phyloP scores from a whole-genome alignment of 2,113 vertebrate genomes.

The Neolamprologus tretocephalus region DNA sequence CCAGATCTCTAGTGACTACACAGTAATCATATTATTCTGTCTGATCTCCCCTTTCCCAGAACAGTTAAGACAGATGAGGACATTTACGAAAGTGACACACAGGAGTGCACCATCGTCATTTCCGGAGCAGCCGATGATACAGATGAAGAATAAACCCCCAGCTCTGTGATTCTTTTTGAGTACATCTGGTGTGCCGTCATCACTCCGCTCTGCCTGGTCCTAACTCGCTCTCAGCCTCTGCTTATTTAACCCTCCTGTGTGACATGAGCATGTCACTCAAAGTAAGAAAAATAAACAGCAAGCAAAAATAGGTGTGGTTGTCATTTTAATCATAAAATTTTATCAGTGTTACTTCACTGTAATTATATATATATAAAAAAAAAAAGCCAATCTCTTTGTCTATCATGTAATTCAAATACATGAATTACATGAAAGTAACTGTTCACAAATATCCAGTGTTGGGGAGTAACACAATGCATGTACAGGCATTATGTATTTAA shows the following conservation, averaged over 20 bases:
- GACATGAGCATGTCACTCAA: neutral
- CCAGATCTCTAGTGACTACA: neutral
- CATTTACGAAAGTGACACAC: conserved; percentile 56
- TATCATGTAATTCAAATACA: neutral
- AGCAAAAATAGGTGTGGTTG: neutral
- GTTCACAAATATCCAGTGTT: neutral
- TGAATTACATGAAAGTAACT: neutral
- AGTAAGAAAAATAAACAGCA: conserved; percentile 31
- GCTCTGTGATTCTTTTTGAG: too few species aligned
- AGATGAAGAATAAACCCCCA: conserved; percentile 53
- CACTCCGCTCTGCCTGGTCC: neutral
- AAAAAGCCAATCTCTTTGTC: neutral
- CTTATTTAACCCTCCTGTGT: conserved; percentile 22
- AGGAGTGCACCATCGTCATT: conserved; percentile 66
- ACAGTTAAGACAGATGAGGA: conserved; percentile 66
- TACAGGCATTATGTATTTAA: fast-evolving
- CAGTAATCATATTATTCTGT: neutral
- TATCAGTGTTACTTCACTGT: neutral
- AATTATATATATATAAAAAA: neutral
- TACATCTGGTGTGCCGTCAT: neutral
- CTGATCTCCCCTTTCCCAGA: conserved; percentile 20
- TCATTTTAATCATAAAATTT: neutral
- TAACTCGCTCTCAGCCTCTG: neutral
- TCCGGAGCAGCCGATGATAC: conserved; percentile 69
- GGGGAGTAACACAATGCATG: neutral